Percentiles rank a stretch among this genome's conserved stretches.
Conservation (phyloP, 2,797 vertebrate genomes). For the Allochrocebus solatus region DNA sequence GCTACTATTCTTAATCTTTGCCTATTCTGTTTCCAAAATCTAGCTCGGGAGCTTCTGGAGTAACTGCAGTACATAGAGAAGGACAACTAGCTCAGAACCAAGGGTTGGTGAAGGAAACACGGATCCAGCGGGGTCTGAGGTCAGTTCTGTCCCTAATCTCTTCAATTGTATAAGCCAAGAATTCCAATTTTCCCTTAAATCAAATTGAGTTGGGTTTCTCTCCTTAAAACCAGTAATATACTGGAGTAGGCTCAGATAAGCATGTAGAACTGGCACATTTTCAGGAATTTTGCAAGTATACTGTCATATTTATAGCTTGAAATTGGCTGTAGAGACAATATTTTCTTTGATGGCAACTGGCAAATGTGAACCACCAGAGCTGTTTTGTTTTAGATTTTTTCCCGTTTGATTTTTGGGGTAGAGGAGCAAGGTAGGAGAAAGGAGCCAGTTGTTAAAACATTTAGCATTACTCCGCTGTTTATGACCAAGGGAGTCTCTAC, state of each 20-base stretch:
- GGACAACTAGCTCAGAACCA: neutral
- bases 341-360: neutral
- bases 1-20: neutral
- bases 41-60: neutral
- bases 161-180: neutral
- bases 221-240: neutral
- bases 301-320: neutral
- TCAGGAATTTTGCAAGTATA: neutral
- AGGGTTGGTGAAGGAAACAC: neutral
- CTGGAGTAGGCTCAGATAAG: neutral
- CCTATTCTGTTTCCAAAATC: neutral
- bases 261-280: neutral
- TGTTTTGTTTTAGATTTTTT: neutral
- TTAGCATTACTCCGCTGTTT: neutral
- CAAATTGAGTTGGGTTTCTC: neutral
- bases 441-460: neutral
- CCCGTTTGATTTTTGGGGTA: neutral
- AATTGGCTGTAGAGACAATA: neutral
- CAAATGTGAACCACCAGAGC: neutral
- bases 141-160: neutral
- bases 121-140: accelerated
- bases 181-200: neutral
- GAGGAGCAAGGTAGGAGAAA: neutral
- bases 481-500: neutral
- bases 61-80: neutral